These are phyloP conservation scores for Dromaius novaehollandiae DNA, from an alignment of 2,113 vertebrate species.

Conservation along the genomic window DNA sequence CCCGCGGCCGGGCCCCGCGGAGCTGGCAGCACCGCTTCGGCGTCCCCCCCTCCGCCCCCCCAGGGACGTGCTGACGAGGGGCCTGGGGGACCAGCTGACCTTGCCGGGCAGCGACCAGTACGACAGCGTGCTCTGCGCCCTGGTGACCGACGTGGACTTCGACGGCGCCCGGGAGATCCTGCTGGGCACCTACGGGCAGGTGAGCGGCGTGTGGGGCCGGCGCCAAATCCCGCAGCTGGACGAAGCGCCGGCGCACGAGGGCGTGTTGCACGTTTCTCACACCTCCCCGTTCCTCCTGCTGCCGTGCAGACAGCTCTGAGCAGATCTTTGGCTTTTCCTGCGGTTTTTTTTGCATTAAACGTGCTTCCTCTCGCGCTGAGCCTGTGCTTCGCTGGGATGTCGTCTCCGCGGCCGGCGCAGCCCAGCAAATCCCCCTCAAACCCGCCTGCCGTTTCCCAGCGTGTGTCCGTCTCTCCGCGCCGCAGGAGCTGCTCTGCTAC, in stretches of 20 bases:
- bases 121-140: slow-evolving; percentile 86
- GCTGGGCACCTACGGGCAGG: slow-evolving; percentile 70
- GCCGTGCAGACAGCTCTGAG: not conserved
- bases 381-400: not conserved
- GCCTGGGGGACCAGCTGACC: slow-evolving; percentile 76
- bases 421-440: not conserved
- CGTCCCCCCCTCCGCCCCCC: not conserved
- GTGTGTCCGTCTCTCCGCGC: accelerated
- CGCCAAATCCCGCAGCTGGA: too few relatives aligned
- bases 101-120: slow-evolving; percentile 86
- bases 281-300: too few relatives aligned
- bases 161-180: slow-evolving; percentile 79
- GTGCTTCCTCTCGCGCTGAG: not conserved
- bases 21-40: too few relatives aligned
- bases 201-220: not conserved
- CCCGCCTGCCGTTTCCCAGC: not conserved
- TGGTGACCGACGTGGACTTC: slow-evolving; percentile 88
- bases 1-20: too few relatives aligned
- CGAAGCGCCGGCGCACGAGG: too few relatives aligned
- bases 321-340: not conserved
- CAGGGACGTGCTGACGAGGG: slow-evolving; percentile 83
- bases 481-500: slow-evolving; percentile 90
- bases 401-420: not conserved
- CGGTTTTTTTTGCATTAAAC: not conserved
- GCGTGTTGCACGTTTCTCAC: too few relatives aligned